A percentile compares a stretch with the other conserved stretches of the same genome.
Conservation (phyloP, 1,140 invertebrate species). For the Drosophila navojoa region DNA sequence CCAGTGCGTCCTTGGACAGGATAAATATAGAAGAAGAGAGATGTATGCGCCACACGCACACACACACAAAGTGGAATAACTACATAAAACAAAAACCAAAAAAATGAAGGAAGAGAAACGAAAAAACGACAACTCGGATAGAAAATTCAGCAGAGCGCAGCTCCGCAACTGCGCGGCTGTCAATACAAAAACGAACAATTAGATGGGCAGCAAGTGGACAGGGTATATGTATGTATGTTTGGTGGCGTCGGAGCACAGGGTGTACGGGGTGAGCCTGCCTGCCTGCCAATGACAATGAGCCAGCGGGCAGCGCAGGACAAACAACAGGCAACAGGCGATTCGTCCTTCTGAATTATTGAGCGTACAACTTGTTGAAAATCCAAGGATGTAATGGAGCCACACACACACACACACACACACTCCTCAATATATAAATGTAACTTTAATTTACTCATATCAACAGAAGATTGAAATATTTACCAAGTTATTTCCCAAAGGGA, state of each 20-base stretch:
- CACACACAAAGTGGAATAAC: conserved; percentile 35
- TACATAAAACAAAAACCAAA: conserved; percentile 46
- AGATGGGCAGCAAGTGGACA: conserved; percentile 29
- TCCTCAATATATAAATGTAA: conserved; percentile 13
- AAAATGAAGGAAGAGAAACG: conserved; percentile 20
- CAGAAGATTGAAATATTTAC: conserved; percentile 69
- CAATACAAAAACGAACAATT: conserved; percentile 78
- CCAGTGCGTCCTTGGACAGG: conserved; percentile 59
- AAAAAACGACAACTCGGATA: conserved; percentile 58
- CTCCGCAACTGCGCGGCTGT: conserved; percentile 74
- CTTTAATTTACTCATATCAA: conserved; percentile 77
- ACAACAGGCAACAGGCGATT: conserved; percentile 46
- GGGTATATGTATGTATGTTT: background rate
- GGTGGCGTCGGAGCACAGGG: background rate
- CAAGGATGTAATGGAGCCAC: conserved; percentile 60
- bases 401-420: background rate
- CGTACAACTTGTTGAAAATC: conserved; percentile 70
- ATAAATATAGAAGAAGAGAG: conserved; percentile 35
- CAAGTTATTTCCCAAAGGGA: conserved; percentile 67
- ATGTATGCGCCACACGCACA: conserved; percentile 29
- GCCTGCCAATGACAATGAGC: conserved; percentile 62
- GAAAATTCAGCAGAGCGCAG: conserved; percentile 70
- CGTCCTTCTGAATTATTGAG: conserved; percentile 78
- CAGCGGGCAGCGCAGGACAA: conserved; percentile 11
- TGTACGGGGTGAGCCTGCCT: background rate